Evolutionary conservation across 2,888 invertebrate genomes (phyloP).

Genomic region (Meiosimyza platycephala): DNA sequence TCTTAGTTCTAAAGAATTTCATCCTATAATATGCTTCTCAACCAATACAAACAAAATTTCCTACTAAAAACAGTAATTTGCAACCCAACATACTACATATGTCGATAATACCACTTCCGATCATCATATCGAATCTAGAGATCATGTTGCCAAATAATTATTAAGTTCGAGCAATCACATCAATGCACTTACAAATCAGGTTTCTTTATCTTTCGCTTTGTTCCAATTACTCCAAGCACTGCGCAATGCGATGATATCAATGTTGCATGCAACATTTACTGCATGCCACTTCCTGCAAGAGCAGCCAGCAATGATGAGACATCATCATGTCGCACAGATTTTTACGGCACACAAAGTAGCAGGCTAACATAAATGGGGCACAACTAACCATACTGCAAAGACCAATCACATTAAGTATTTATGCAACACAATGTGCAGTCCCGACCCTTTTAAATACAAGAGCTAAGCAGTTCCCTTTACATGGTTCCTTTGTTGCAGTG

Average conservation of each 20-base stretch:
- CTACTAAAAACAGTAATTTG: no score
- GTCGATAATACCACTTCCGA: no score
- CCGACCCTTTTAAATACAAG: neutral
- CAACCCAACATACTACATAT: no score
- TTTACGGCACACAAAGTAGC: conserved; percentile 59
- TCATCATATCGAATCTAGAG: no score
- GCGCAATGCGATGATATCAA: neutral
- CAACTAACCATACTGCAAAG: neutral
- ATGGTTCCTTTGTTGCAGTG: neutral
- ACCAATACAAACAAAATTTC: no score
- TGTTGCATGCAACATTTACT: conserved; percentile 46
- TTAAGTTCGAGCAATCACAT: no score
- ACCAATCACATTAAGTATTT: conserved; percentile 13
- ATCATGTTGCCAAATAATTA: no score
- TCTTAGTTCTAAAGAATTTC: no score
- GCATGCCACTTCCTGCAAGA: conserved; percentile 4
- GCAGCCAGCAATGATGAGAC: conserved; percentile 37
- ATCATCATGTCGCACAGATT: conserved; percentile 53
- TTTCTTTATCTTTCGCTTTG: no score
- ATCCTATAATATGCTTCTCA: no score
- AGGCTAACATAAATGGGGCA: conserved; percentile 48
- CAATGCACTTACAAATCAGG: no score
- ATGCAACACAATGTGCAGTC: neutral
- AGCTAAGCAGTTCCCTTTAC: neutral
- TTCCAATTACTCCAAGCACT: no score